These are phyloP conservation scores for Montipora cactus DNA, from an alignment of 64 coral and sea anemone species.

Conservation along the genomic window DNA sequence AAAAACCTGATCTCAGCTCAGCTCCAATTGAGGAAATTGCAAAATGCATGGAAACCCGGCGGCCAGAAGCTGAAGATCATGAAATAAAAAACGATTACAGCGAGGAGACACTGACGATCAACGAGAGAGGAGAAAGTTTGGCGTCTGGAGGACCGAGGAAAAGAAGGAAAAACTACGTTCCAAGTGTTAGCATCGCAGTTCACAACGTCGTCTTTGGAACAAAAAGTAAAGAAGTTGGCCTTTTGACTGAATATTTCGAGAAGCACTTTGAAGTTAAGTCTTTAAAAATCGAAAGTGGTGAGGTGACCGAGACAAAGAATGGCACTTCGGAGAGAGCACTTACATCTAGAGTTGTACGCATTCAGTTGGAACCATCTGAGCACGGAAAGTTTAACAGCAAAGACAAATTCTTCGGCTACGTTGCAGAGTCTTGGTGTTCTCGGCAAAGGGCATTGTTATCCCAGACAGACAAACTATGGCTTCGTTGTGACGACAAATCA, in stretches of 20 bases:
- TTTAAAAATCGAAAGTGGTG: constrained; percentile 1
- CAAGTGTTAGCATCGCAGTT: constrained; percentile 38
- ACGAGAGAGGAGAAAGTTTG: constrained; percentile 1
- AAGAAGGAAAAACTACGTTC: constrained; percentile 38
- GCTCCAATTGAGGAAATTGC: background rate
- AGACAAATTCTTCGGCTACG: constrained; percentile 64
- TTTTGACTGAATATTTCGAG: constrained; percentile 70
- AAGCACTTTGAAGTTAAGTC: constrained; percentile 68
- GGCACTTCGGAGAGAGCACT: background rate
- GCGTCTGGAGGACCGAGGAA: background rate
- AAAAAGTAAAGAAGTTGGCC: constrained; percentile 33
- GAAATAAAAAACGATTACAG: constrained; percentile 33
- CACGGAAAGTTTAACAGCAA: constrained; percentile 40
- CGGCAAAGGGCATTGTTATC: constrained; percentile 9
- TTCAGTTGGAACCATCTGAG: constrained; percentile 51
- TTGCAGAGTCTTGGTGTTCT: constrained; percentile 70
- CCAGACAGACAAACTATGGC: constrained; percentile 57
- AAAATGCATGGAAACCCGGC: background rate
- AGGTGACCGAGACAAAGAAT: background rate
- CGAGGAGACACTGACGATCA: background rate
- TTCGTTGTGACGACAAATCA: constrained; percentile 20
- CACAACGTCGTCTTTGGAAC: constrained; percentile 38
- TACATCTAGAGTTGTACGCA: constrained; percentile 3
- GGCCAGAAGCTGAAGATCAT: background rate
- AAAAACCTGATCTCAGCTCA: constrained; percentile 5